Conservation (phyloP, 2,888 invertebrate genomes). For the Dicycla oo region DNA sequence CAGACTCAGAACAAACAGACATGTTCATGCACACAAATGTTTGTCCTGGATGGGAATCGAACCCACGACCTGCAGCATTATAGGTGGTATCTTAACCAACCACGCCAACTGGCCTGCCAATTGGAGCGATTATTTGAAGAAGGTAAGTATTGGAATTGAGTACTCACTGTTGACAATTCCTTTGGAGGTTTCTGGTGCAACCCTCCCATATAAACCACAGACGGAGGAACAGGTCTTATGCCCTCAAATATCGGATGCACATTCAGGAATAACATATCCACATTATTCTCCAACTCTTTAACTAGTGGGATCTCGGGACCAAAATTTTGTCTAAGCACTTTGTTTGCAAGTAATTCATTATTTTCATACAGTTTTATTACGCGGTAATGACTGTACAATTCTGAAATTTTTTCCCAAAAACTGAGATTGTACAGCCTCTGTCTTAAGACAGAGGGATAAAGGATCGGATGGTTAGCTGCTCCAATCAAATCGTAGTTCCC, state of each 20-base stretch:
- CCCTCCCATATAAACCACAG: constrained; percentile 71
- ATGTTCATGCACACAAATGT: too few relatives aligned
- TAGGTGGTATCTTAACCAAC: too few relatives aligned
- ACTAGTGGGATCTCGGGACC: constrained; percentile 62
- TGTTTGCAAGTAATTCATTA: constrained; percentile 36
- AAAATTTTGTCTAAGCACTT: constrained; percentile 57
- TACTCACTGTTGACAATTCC: constrained; percentile 67
- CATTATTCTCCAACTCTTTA: constrained; percentile 63
- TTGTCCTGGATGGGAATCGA: too few relatives aligned
- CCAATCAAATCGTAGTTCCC: constrained; percentile 66
- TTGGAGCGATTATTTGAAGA: neutral
- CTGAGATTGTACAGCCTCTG: constrained; percentile 65
- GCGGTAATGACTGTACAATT: constrained; percentile 60
- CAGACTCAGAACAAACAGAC: too few relatives aligned
- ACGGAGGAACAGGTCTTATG: constrained; percentile 70
- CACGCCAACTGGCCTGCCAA: too few relatives aligned
- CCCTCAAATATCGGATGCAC: constrained; percentile 69
- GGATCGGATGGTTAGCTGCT: constrained; percentile 67
- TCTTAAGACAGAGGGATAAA: constrained; percentile 64
- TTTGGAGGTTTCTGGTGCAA: constrained; percentile 65
- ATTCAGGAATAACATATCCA: constrained; percentile 71
- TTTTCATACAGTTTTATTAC: constrained; percentile 12
- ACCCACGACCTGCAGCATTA: too few relatives aligned
- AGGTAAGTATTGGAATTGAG: too few relatives aligned
- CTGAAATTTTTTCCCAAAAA: constrained; percentile 69